Conservation (phyloP, 2,888 invertebrate genomes). For the Drosophila bunnanda region DNA sequence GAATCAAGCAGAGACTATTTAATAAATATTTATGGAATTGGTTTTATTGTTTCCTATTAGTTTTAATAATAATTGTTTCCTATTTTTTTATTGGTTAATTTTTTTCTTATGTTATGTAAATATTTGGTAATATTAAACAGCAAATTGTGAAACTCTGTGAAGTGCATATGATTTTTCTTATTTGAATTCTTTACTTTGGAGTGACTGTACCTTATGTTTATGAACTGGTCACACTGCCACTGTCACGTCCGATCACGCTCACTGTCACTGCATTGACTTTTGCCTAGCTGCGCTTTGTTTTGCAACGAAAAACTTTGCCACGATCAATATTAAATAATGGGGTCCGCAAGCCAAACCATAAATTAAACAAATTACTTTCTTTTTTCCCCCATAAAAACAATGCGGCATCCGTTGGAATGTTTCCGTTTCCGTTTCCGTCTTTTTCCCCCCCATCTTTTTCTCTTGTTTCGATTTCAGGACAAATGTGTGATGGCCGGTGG, state of each 20-base stretch:
- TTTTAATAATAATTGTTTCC: not conserved
- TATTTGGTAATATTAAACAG: not conserved
- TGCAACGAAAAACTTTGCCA: constrained; percentile 59
- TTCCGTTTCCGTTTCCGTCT: constrained; percentile 1
- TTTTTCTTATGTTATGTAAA: not conserved
- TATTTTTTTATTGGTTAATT: not conserved
- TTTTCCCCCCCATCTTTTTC: constrained; percentile 34
- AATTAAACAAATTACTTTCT: constrained; percentile 40
- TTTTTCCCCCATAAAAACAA: constrained; percentile 7
- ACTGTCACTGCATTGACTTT: constrained; percentile 53
- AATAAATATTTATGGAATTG: not conserved
- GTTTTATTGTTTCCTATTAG: not conserved
- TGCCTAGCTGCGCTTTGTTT: constrained; percentile 64
- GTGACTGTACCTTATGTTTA: not conserved
- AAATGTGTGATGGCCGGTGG: constrained; percentile 84
- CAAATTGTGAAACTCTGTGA: not conserved
- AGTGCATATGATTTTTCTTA: not conserved
- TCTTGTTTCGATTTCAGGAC: constrained; percentile 79
- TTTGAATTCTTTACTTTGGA: not conserved
- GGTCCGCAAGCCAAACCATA: constrained; percentile 8
- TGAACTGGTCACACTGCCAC: constrained; percentile 39
- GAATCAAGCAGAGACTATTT: constrained; percentile 1
- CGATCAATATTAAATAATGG: constrained; percentile 36
- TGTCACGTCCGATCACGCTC: constrained; percentile 24
- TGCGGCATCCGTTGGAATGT: constrained; percentile 17